Conservation (phyloP, 2,113 vertebrate genomes). For the Erinaceus europaeus region DNA sequence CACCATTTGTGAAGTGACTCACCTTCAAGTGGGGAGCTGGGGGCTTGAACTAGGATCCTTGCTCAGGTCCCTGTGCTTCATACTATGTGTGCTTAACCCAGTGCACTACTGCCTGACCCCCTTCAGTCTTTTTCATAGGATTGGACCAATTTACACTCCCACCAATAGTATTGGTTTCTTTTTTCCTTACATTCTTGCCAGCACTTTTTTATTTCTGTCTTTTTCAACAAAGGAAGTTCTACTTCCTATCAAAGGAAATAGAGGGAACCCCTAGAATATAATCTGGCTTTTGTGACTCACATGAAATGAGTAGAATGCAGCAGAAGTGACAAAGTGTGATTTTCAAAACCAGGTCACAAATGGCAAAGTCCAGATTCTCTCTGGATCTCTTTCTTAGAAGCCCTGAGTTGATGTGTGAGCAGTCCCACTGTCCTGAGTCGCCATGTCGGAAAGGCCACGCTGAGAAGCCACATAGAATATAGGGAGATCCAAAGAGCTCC, state of each 20-base stretch:
- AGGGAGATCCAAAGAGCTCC: background rate
- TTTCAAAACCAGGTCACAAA: background rate
- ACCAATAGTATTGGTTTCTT: too few relatives aligned
- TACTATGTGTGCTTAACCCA: too few relatives aligned
- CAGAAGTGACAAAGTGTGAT: background rate
- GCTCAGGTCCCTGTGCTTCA: too few relatives aligned
- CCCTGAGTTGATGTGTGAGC: background rate
- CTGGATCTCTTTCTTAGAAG: conserved; percentile 19
- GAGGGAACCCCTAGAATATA: background rate
- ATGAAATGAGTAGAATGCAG: background rate
- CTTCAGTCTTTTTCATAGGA: too few relatives aligned
- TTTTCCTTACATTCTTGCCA: too few relatives aligned
- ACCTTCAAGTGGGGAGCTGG: too few relatives aligned
- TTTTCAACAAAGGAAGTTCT: too few relatives aligned
- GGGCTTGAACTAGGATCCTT: too few relatives aligned
- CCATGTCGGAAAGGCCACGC: background rate
- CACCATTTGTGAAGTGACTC: too few relatives aligned
- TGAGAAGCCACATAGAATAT: background rate
- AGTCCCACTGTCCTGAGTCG: background rate
- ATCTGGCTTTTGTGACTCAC: background rate
- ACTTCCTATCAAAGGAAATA: background rate
- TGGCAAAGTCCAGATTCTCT: background rate
- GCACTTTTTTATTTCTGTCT: too few relatives aligned
- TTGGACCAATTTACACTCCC: too few relatives aligned
- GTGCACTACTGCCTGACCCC: too few relatives aligned